phyloP scores from a whole-genome alignment of 1,140 invertebrate genomes.

The Dreissena polymorpha region DNA sequence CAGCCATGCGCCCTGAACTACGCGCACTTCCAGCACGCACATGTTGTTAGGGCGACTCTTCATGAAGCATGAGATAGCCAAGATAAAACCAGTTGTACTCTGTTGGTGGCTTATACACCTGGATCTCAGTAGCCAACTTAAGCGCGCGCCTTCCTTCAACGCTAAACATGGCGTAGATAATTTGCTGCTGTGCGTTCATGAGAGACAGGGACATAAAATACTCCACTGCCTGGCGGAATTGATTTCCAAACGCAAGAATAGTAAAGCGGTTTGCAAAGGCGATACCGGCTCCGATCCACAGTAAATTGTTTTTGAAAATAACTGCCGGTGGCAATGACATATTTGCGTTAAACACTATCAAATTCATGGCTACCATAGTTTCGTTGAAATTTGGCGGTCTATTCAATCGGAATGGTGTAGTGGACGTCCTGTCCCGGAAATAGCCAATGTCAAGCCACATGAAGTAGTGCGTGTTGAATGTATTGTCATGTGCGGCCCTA shows the following conservation, averaged over 20 bases:
- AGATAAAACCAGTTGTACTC: conserved; percentile 19
- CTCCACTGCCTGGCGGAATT: conserved; percentile 16
- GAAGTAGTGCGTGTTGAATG: conserved; percentile 57
- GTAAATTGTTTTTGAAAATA: conserved; percentile 55
- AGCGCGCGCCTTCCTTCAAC: neutral
- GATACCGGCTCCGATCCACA: conserved; percentile 39
- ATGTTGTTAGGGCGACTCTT: neutral
- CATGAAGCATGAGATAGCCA: conserved; percentile 7
- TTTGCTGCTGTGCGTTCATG: conserved; percentile 47
- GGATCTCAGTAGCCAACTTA: conserved; percentile 9
- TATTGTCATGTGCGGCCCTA: conserved; percentile 39
- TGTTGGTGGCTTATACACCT: neutral
- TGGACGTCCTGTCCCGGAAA: conserved; percentile 60
- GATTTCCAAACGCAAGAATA: conserved; percentile 19
- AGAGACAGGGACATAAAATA: conserved; percentile 27
- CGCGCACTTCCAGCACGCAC: too few species aligned
- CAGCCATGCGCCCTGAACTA: too few species aligned
- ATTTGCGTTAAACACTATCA: conserved; percentile 11
- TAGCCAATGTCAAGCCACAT: conserved; percentile 70
- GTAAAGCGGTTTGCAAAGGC: conserved; percentile 23
- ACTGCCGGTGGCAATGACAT: conserved; percentile 15
- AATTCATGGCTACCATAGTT: conserved; percentile 56
- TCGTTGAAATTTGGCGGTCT: conserved; percentile 58
- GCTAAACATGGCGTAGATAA: conserved; percentile 44
- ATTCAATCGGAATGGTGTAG: conserved; percentile 55